Evolutionary conservation across 2,797 vertebrate species (phyloP).

Genomic region (Gymnocypris eckloni): DNA sequence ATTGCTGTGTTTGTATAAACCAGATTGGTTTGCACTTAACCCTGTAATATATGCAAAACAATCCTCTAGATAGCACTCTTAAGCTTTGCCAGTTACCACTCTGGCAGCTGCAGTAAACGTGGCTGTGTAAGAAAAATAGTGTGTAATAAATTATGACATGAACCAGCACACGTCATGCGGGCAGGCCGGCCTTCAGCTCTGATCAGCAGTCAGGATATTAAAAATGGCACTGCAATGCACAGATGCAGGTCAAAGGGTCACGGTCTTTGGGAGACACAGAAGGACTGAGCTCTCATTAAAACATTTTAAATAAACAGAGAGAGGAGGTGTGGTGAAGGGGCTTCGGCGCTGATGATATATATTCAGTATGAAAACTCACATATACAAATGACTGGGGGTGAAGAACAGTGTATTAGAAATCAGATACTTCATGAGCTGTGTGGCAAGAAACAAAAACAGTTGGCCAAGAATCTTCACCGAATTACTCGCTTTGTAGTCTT

Average conservation of each 20-base stretch:
- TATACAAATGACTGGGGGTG: constrained; percentile 39
- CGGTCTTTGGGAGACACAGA: constrained; percentile 54
- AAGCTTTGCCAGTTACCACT: constrained; percentile 72
- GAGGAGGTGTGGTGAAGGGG: constrained; percentile 40
- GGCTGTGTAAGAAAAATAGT: constrained; percentile 70
- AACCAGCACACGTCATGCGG: constrained; percentile 61
- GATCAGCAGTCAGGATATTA: constrained; percentile 68
- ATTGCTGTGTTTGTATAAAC: constrained; percentile 84
- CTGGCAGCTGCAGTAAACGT: constrained; percentile 79
- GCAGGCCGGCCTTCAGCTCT: constrained; percentile 43
- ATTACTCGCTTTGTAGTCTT: constrained; percentile 23
- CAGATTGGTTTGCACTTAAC: constrained; percentile 87
- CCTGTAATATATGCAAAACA: constrained; percentile 85
- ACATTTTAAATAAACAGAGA: constrained; percentile 63
- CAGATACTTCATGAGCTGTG: constrained; percentile 27
- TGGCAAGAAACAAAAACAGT: background rate
- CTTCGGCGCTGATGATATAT: constrained; percentile 56
- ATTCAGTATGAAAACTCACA: constrained; percentile 41
- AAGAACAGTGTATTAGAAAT: constrained; percentile 29
- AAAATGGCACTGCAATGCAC: constrained; percentile 66
- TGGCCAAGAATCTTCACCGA: constrained; percentile 11
- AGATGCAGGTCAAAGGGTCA: constrained; percentile 66
- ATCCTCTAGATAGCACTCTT: constrained; percentile 78
- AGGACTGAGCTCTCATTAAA: constrained; percentile 60
- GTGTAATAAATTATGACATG: constrained; percentile 79